A percentile compares a stretch with the other conserved stretches of the same genome.
These are phyloP conservation scores for Narcine bancroftii DNA, from an alignment of 2,113 vertebrate species.

Conservation along the genomic window DNA sequence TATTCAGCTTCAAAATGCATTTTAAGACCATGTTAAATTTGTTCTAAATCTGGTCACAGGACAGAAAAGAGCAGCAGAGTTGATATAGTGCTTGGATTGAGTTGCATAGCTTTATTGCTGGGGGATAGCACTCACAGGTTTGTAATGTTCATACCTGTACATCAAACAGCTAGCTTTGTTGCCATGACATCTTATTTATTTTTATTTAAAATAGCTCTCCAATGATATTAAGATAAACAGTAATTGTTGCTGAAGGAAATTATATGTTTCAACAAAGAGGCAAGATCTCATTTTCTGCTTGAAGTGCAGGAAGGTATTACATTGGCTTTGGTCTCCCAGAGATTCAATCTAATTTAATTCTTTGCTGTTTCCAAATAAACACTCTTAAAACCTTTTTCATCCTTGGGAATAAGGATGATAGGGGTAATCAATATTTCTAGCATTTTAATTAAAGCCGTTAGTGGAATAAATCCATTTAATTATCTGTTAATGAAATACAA, in stretches of 20 bases:
- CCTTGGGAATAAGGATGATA: conserved; percentile 92
- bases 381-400: conserved; percentile 88
- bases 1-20: background rate
- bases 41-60: background rate
- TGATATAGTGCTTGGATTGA: conserved; percentile 22
- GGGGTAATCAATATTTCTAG: conserved; percentile 99
- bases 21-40: conserved; percentile 14
- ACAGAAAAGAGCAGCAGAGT: background rate
- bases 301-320: conserved; percentile 81
- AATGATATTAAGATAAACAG: conserved; percentile 86
- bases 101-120: background rate
- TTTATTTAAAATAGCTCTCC: conserved; percentile 19
- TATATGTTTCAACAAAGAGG: conserved; percentile 67
- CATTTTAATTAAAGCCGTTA: conserved; percentile 99
- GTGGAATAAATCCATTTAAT: conserved; percentile 99
- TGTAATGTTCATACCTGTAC: background rate
- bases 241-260: conserved; percentile 97
- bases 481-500: conserved; percentile 99
- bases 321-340: conserved; percentile 77
- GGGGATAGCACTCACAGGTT: background rate
- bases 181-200: conserved; percentile 15
- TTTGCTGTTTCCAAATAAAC: conserved; percentile 86
- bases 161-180: conserved; percentile 16
- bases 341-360: conserved; percentile 85
- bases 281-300: conserved; percentile 74